Evolutionary conservation across 2,888 invertebrate genomes (phyloP).

Genomic region (Nasonovia ribisnigri): DNA sequence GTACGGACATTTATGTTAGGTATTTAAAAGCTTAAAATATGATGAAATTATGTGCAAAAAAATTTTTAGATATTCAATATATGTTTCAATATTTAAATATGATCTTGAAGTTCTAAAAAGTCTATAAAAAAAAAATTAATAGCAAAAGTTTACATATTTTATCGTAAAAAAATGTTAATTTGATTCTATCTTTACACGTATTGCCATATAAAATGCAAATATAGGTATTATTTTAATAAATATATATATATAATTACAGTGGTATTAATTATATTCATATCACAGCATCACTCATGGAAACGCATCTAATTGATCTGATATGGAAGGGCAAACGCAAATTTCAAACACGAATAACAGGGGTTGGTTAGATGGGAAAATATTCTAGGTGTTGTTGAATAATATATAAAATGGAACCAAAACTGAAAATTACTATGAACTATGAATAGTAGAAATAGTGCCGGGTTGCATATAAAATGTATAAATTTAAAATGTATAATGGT

Average conservation of each 20-base stretch:
- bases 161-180: neutral
- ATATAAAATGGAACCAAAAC: neutral
- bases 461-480: too few relatives aligned
- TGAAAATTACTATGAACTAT: neutral
- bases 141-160: neutral
- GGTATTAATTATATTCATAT: neutral
- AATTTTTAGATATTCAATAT: neutral
- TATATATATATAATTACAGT: neutral
- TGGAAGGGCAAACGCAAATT: neutral
- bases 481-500: too few relatives aligned
- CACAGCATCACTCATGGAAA: neutral
- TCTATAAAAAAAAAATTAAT: neutral
- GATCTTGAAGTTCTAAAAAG: neutral
- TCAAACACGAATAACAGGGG: neutral
- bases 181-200: too few relatives aligned
- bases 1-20: neutral
- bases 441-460: neutral
- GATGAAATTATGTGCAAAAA: neutral
- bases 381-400: neutral
- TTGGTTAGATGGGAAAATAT: neutral
- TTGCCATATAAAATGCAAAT: neutral
- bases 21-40: conserved; percentile 4
- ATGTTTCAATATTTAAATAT: too few relatives aligned
- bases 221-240: neutral
- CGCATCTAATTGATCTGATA: neutral